Percentiles rank a stretch among this genome's conserved stretches.
Conservation (phyloP, 2,888 invertebrate genomes). For the Pelosia muscerda region DNA sequence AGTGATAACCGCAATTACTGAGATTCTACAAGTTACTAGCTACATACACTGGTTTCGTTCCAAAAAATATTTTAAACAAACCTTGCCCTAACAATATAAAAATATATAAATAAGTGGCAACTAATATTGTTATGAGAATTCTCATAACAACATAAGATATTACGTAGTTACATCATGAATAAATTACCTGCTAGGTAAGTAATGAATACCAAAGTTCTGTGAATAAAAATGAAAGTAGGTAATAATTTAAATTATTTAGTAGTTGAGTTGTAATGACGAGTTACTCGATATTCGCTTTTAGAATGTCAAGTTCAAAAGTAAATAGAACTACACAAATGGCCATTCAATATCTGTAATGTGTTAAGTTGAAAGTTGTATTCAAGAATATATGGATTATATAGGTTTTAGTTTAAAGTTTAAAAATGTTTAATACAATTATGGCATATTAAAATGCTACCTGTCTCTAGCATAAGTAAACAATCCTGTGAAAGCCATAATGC, state of each 20-base stretch:
- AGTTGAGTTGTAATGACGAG: background rate
- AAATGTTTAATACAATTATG: too few species aligned
- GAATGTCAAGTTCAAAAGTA: background rate
- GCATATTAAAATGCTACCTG: too few species aligned
- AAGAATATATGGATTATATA: too few species aligned
- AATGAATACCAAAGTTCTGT: background rate
- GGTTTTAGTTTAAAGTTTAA: too few species aligned
- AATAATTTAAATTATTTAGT: background rate
- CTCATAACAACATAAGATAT: background rate
- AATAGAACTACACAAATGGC: background rate
- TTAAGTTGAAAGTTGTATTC: background rate
- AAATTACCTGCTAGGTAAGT: background rate
- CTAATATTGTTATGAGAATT: background rate
- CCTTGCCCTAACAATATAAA: background rate
- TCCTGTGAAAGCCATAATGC: background rate
- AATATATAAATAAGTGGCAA: background rate
- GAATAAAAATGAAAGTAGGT: background rate
- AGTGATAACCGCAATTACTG: too few species aligned
- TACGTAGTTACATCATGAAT: slow-evolving; percentile 4
- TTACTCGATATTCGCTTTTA: background rate
- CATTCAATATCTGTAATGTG: background rate
- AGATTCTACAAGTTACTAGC: too few species aligned
- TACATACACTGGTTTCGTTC: too few species aligned
- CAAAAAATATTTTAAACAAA: too few species aligned
- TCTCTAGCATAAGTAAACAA: background rate